Percentiles rank a stretch among this genome's conserved stretches.
Conservation (phyloP, 2,797 vertebrate species). For the Lepus oiostolus region DNA sequence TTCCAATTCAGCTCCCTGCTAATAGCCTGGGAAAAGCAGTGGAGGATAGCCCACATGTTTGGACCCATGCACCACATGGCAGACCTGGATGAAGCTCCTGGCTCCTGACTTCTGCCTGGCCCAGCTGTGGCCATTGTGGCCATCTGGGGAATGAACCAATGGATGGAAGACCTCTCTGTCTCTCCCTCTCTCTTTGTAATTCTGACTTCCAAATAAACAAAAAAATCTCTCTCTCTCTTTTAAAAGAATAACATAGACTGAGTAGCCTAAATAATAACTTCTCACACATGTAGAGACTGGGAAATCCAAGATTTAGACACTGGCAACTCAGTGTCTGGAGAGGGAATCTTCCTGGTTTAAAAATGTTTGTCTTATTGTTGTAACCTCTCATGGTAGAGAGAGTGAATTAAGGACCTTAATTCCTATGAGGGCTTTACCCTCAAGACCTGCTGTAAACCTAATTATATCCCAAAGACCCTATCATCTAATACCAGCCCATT, state of each 20-base stretch:
- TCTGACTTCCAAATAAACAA: no score
- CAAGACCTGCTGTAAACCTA: background rate
- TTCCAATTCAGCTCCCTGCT: no score
- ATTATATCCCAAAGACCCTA: background rate
- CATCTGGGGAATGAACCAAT: no score
- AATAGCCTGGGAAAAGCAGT: no score
- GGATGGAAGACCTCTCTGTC: no score
- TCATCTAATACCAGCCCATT: background rate
- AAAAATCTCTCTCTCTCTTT: no score
- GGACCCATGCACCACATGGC: no score
- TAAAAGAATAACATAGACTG: background rate
- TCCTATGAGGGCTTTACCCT: background rate
- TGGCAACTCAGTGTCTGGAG: background rate
- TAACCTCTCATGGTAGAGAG: background rate
- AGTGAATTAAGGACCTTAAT: background rate
- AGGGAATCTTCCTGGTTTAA: background rate
- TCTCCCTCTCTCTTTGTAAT: no score
- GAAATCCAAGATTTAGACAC: background rate
- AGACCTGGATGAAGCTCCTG: no score
- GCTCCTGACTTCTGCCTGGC: no score
- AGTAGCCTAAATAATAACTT: background rate
- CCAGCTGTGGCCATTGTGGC: no score
- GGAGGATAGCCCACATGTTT: no score
- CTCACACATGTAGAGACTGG: background rate
- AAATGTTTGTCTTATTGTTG: background rate